Conservation (phyloP, 2,888 invertebrate species). For the Patella depressa region DNA sequence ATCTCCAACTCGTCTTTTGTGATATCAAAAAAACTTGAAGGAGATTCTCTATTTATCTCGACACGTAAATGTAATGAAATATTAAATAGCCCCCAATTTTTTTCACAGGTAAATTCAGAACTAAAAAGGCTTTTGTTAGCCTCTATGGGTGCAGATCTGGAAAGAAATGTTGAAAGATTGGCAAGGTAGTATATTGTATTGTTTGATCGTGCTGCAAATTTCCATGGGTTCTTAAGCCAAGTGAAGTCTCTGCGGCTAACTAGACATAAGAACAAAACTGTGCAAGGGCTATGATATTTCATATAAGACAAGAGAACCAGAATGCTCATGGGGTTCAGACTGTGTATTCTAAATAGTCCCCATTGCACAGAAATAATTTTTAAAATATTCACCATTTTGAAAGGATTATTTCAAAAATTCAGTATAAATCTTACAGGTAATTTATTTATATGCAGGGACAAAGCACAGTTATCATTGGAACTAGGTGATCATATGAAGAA, state of each 20-base stretch:
- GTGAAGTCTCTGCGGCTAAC: too few species aligned
- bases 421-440: not conserved
- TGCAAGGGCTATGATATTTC: too few species aligned
- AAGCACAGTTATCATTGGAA: conserved; percentile 87
- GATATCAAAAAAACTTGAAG: too few species aligned
- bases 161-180: conserved; percentile 88
- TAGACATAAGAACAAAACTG: too few species aligned
- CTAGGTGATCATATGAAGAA: conserved; percentile 87
- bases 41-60: too few species aligned
- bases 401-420: not conserved
- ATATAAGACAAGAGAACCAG: not conserved
- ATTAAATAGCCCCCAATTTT: not conserved
- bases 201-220: too few species aligned
- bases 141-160: conserved; percentile 94
- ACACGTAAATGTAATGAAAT: too few species aligned
- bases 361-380: not conserved
- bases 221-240: too few species aligned
- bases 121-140: conserved; percentile 93
- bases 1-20: too few species aligned
- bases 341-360: too few species aligned
- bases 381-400: not conserved
- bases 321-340: too few species aligned
- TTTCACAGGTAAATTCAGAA: conserved; percentile 85
- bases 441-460: conserved; percentile 76
- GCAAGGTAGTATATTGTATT: conserved; percentile 76